phyloP scores from a whole-genome alignment of 1,140 invertebrate species.

The Ctenoplectra terminalis region DNA sequence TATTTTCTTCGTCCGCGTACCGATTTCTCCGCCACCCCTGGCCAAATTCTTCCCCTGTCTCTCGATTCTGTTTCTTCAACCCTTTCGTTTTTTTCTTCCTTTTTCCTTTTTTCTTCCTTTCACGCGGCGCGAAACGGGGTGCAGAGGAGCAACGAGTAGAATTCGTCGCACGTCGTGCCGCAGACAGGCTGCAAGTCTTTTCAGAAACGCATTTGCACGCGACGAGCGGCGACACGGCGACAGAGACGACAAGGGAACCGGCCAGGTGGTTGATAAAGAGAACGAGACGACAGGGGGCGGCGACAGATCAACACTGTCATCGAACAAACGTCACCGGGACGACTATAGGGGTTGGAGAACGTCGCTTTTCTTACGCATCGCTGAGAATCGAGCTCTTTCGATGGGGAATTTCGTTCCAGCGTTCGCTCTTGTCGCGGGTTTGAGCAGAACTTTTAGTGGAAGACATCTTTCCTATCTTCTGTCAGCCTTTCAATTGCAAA shows the following conservation, averaged over 20 bases:
- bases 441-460: background rate
- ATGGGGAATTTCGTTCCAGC: background rate
- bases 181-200: slow-evolving; percentile 54
- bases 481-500: too few species aligned
- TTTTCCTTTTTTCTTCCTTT: background rate
- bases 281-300: background rate
- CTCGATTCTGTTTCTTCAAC: background rate
- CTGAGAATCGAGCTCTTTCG: background rate
- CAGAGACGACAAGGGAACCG: slow-evolving; percentile 6
- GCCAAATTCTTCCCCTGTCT: background rate
- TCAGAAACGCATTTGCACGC: slow-evolving; percentile 63
- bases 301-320: slow-evolving; percentile 41
- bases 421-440: background rate
- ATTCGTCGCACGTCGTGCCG: slow-evolving; percentile 64
- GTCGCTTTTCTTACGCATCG: slow-evolving; percentile 21
- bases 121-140: background rate
- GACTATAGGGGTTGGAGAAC: background rate
- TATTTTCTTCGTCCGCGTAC: slow-evolving; percentile 37
- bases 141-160: slow-evolving; percentile 38
- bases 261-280: slow-evolving; percentile 40
- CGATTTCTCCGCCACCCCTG: background rate
- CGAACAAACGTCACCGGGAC: slow-evolving; percentile 39
- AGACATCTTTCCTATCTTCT: background rate
- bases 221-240: background rate
- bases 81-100: background rate